Conservation (phyloP, 2,888 invertebrate species). For the Dendrolimus pini region DNA sequence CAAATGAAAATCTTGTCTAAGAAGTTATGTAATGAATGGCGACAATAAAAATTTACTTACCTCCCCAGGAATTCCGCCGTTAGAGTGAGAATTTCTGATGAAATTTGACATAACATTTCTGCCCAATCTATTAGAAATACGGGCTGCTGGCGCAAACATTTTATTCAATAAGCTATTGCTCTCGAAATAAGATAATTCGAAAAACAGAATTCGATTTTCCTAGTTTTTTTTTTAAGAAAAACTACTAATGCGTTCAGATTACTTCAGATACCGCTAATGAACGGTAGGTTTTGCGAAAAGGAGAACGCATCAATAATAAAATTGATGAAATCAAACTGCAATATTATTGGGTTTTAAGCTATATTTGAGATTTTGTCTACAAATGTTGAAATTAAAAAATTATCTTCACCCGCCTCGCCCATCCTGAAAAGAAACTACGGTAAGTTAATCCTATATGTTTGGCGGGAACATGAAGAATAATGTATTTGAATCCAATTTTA, state of each 20-base stretch:
- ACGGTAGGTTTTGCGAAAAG: constrained; percentile 22
- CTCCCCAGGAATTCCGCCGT: constrained; percentile 67
- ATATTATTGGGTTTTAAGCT: constrained; percentile 9
- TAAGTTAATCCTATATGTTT: no score
- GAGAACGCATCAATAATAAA: constrained; percentile 34
- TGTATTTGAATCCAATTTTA: no score
- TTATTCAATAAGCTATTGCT: constrained; percentile 25
- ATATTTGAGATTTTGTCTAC: constrained; percentile 26
- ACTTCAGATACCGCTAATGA: not conserved
- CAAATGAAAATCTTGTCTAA: not conserved
- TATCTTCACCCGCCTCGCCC: not conserved
- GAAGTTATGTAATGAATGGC: constrained; percentile 1
- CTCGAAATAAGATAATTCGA: constrained; percentile 14
- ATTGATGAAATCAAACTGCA: constrained; percentile 22
- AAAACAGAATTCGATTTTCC: constrained; percentile 29
- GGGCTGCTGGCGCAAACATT: constrained; percentile 58
- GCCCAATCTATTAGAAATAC: constrained; percentile 54
- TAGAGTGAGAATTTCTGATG: constrained; percentile 53
- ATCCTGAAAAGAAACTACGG: not conserved
- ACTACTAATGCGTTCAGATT: constrained; percentile 43
- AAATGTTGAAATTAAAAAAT: not conserved
- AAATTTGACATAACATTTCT: constrained; percentile 61
- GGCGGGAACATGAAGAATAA: no score
- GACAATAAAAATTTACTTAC: constrained; percentile 41
- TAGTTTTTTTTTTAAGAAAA: constrained; percentile 20